phyloP scores from a whole-genome alignment of 2,797 vertebrate genomes.

The Cephalopachus bancanus region DNA sequence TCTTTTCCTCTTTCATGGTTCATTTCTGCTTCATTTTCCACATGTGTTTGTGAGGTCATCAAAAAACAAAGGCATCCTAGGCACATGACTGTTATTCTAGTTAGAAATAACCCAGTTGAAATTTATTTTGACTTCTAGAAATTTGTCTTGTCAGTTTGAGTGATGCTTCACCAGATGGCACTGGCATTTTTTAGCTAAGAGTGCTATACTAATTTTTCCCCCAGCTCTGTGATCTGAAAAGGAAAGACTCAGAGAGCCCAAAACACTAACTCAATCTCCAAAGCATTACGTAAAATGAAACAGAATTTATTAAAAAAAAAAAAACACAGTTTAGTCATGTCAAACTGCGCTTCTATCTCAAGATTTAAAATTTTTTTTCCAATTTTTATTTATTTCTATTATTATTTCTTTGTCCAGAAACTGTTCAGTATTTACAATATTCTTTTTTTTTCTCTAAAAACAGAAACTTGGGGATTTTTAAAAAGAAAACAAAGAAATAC shows the following conservation, averaged over 20 bases:
- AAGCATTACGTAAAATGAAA: not conserved
- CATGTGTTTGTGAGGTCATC: not conserved
- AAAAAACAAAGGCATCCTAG: not conserved
- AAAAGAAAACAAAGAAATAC: not conserved
- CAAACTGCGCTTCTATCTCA: not conserved
- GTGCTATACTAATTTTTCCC: not conserved
- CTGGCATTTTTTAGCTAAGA: not conserved
- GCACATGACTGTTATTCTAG: not conserved
- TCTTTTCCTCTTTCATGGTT: not conserved
- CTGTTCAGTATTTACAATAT: not conserved
- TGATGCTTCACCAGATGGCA: constrained; percentile 12
- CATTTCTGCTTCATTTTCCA: not conserved
- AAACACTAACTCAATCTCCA: not conserved
- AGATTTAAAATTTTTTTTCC: not conserved
- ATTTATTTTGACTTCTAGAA: constrained; percentile 23
- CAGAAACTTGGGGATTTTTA: not conserved
- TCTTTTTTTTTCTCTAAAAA: not conserved
- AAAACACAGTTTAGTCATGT: not conserved
- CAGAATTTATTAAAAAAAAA: not conserved
- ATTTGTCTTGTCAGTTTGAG: not conserved
- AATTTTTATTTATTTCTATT: not conserved
- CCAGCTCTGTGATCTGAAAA: not conserved
- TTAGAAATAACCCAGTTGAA: constrained; percentile 18
- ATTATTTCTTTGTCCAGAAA: not conserved
- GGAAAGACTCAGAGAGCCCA: rapidly evolving